Conservation (phyloP, 1,140 invertebrate genomes). For the Tribolium castaneum region DNA sequence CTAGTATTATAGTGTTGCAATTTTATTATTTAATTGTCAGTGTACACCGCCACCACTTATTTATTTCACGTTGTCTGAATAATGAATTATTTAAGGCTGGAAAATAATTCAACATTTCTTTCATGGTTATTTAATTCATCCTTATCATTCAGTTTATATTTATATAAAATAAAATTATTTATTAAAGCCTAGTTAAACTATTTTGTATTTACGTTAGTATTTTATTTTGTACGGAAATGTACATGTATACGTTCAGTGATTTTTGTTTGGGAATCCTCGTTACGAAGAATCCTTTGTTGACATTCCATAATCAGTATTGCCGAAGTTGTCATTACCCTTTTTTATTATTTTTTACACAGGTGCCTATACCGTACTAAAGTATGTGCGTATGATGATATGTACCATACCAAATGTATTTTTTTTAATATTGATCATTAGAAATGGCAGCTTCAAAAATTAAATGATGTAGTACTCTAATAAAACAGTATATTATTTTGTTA, state of each 20-base stretch:
- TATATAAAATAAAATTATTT: slow-evolving; percentile 30
- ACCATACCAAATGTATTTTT: background rate
- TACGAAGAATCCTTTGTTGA: slow-evolving; percentile 25
- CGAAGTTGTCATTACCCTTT: slow-evolving; percentile 49
- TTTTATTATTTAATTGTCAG: background rate
- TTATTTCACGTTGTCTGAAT: slow-evolving; percentile 25
- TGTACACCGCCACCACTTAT: slow-evolving; percentile 8
- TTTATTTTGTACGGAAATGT: slow-evolving; percentile 21
- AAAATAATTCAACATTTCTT: slow-evolving; percentile 46
- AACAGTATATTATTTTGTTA: background rate
- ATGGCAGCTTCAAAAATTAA: background rate
- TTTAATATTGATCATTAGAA: background rate
- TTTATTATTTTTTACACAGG: background rate
- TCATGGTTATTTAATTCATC: slow-evolving; percentile 48
- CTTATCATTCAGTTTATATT: slow-evolving; percentile 44
- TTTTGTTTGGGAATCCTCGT: background rate
- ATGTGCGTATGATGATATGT: background rate
- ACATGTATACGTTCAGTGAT: background rate
- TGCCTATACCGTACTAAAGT: background rate
- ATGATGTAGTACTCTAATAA: background rate
- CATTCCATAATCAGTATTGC: slow-evolving; percentile 61
- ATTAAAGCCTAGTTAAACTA: slow-evolving; percentile 35
- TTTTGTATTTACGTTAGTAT: slow-evolving; percentile 39
- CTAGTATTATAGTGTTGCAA: background rate
- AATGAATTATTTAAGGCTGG: slow-evolving; percentile 49